Evolutionary conservation across 37 sponge, comb jelly and placozoan genomes (phyloP), one percentile per base, ranked within the genome.

Genomic region (Beroe forskalii): DNA sequence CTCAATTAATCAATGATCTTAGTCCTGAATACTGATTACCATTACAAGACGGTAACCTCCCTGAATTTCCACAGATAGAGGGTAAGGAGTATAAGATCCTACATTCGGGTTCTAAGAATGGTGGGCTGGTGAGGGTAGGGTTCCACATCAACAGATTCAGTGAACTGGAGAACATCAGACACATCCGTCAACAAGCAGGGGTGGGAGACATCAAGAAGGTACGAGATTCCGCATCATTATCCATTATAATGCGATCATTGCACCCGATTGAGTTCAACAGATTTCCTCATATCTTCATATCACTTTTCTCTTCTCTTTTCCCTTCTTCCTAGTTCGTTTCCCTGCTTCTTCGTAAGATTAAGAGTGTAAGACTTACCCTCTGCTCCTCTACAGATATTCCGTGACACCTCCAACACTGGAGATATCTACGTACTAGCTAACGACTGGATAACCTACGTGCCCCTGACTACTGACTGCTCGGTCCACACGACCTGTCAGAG

Each of bases 401-500:
- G 86, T 6, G 55, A 80, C 30, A 44, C 14, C 27, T 42, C 86
- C 4, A 41, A 80, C 23, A 42, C 86, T 3, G 86, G 86, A 3
- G 86, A 80, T 23, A 3, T 80, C 1, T 80, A 80, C 31, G 86
- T 80, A 0, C n/a, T 80, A 27, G 40, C 86, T 42, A 80, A 80
- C 55, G 86, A 80, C 86, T 80, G 86, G 86, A 80, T 80, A 12
- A 80, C 86, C 4, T 43, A 42, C 43, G 30, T 80, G n/a, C 86
- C 86, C 55, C 44, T 80, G 3, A 39, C 8, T 42, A 80, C 86
- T 3, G 86, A 80, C 48, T 80, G 86, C 27, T 80, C 86, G 1
- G 86, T 80, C 4, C 86, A 80, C 55, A 44, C 86, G 25, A 80
- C 86, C 6, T 80, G 86, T 23, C 86, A 80, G 48, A 41, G 55